Evolutionary conservation across 2,797 vertebrate genomes (phyloP).

Genomic region (Poecile montanus): DNA sequence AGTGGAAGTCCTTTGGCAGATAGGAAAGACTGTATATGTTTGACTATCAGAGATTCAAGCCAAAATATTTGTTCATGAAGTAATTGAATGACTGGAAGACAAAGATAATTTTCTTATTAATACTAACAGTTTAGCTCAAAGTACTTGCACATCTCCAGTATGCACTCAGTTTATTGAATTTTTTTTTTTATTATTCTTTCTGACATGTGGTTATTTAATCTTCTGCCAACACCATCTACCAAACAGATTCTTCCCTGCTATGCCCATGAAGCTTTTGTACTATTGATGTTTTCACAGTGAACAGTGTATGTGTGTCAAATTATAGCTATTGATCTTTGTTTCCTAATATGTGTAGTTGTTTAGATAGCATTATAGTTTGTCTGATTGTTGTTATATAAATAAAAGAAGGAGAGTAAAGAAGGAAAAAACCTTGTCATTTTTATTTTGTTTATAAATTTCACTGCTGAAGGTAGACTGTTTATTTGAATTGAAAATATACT

Average conservation of each 20-base stretch:
- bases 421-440: constrained; percentile 6
- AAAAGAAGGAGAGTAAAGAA: constrained; percentile 23
- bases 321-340: constrained; percentile 78
- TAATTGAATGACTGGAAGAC: constrained; percentile 72
- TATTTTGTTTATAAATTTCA: constrained; percentile 59
- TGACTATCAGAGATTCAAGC: constrained; percentile 55
- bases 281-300: constrained; percentile 77
- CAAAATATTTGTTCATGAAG: constrained; percentile 69
- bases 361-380: constrained; percentile 67
- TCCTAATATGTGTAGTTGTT: constrained; percentile 71
- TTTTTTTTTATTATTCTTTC: constrained; percentile 21
- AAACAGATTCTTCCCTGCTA: constrained; percentile 68
- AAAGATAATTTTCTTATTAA: constrained; percentile 76
- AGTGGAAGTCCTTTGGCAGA: constrained; percentile 40
- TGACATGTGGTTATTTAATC: constrained; percentile 76
- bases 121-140: constrained; percentile 63
- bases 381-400: constrained; percentile 65
- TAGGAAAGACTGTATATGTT: constrained; percentile 37
- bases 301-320: constrained; percentile 71
- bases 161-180: constrained; percentile 57
- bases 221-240: constrained; percentile 69
- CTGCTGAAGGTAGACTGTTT: constrained; percentile 52
- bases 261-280: constrained; percentile 69
- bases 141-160: constrained; percentile 66
- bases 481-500: constrained; percentile 70